Base-by-base conservation (phyloP, 2,888 invertebrate genomes). In the Polyploca ridens region DNA sequence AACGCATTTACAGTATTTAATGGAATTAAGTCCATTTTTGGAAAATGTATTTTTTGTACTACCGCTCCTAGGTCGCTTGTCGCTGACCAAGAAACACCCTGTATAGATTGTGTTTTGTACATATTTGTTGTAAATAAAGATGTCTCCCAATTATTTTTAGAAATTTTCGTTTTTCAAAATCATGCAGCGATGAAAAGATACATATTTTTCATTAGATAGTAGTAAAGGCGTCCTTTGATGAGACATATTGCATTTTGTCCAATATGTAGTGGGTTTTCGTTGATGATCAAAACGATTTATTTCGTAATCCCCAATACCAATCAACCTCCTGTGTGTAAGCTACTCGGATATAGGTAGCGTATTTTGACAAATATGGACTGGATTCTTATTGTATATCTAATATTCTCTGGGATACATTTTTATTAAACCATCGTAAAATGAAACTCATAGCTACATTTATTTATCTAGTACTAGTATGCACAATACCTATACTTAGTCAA, bases 341-440 rank as follows among this genome's bases (percentile, higher is more conserved):
- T 19, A 19, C 54, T 54, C 10, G 16, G 10, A 54, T 49, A 38
- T 38, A 38, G 38, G 38, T 7, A 49, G 49, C 14, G 3, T 1
- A n/a, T 10, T 54, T 54, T 54, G 54, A 54, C 16, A 54, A 54
- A 54, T 19, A 54, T 54, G 10, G 19, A 54, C 54, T 54, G 54
- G 54, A 54, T 54, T 19, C 54, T 54, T 54, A 54, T 54, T 49
- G 19, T 10, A 10, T 19, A 54, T 10, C 19, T 3, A 19, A 19
- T 19, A 54, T 54, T 54, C 14, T 44, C 44, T 14, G 14, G 14
- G 3, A 2, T 44, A 14, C 4, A 49, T 8, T 19, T 54, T 54
- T 54, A 1, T 14, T 19, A 3, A 54, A 19, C 10, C 10, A 10
- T 54, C 10, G 19, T 19, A 7, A 3, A 54, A 54, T 10, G 14